phyloP scores from a whole-genome alignment of 2,797 vertebrate genomes.

The Molothrus ater region DNA sequence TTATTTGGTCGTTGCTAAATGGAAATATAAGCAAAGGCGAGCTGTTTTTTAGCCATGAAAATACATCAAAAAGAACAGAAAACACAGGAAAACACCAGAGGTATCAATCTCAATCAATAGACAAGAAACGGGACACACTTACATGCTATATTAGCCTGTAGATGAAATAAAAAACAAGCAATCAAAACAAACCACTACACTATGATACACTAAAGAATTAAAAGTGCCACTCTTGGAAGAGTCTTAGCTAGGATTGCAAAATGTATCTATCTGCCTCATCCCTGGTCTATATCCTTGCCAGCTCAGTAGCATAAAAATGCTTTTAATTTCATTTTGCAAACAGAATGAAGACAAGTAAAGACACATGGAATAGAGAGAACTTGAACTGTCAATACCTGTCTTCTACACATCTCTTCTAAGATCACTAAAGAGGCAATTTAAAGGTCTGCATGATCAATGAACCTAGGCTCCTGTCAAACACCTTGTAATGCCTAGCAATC shows the following conservation, averaged over 20 bases:
- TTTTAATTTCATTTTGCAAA: constrained; percentile 31
- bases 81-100: not conserved
- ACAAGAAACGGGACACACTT: not conserved
- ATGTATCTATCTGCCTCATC: not conserved
- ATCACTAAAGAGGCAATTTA: not conserved
- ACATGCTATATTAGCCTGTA: not conserved
- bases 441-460: not conserved
- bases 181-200: not conserved
- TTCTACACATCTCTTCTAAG: not conserved
- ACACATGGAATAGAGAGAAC: not conserved
- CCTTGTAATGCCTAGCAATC: not conserved
- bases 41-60: not conserved
- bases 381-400: not conserved
- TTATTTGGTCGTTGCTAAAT: not conserved
- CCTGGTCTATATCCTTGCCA: not conserved
- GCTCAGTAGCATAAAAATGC: not conserved
- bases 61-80: not conserved
- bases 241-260: not conserved
- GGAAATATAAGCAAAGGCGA: not conserved
- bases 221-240: not conserved
- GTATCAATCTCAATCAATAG: not conserved
- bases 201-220: not conserved
- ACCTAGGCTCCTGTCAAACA: not conserved
- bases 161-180: not conserved
- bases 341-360: not conserved